Conservation (phyloP, 1,140 invertebrate genomes). For the Adoxophyes honmai region DNA sequence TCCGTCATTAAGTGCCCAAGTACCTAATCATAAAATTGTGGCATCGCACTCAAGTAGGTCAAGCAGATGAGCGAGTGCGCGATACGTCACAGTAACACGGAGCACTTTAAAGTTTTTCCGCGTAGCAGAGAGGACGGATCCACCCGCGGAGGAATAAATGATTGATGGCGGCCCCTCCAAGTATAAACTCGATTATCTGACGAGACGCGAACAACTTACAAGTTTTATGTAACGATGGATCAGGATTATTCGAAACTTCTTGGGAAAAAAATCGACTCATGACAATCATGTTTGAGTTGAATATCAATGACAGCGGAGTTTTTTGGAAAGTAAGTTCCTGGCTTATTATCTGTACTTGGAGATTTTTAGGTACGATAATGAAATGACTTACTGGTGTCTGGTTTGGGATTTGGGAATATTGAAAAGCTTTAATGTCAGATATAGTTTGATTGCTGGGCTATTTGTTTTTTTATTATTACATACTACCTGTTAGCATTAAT, state of each 20-base stretch:
- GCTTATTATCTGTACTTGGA: background rate
- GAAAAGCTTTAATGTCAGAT: too few species aligned
- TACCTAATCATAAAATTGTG: slow-evolving; percentile 18
- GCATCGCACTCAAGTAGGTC: slow-evolving; percentile 29
- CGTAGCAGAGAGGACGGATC: slow-evolving; percentile 46
- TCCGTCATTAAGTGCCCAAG: slow-evolving; percentile 17
- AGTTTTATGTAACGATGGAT: slow-evolving; percentile 76
- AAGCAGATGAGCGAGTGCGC: slow-evolving; percentile 43
- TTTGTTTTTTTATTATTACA: too few species aligned
- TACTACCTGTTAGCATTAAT: too few species aligned
- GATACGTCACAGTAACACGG: slow-evolving; percentile 61
- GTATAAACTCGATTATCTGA: slow-evolving; percentile 76
- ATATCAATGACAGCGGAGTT: slow-evolving; percentile 50
- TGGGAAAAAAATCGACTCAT: slow-evolving; percentile 62
- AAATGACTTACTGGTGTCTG: too few species aligned
- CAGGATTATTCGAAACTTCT: slow-evolving; percentile 69
- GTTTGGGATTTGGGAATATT: too few species aligned
- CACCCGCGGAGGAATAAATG: slow-evolving; percentile 61
- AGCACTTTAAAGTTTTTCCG: slow-evolving; percentile 71
- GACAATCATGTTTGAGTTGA: slow-evolving; percentile 71
- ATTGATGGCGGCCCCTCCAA: slow-evolving; percentile 71
- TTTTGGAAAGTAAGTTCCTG: slow-evolving; percentile 6
- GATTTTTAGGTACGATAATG: too few species aligned
- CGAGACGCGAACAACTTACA: slow-evolving; percentile 74
- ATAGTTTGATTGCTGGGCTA: too few species aligned